A percentile compares a stretch with the other conserved stretches of the same genome.
Conservation (phyloP, 2,797 vertebrate genomes). For the Periophthalmus magnuspinnatus region DNA sequence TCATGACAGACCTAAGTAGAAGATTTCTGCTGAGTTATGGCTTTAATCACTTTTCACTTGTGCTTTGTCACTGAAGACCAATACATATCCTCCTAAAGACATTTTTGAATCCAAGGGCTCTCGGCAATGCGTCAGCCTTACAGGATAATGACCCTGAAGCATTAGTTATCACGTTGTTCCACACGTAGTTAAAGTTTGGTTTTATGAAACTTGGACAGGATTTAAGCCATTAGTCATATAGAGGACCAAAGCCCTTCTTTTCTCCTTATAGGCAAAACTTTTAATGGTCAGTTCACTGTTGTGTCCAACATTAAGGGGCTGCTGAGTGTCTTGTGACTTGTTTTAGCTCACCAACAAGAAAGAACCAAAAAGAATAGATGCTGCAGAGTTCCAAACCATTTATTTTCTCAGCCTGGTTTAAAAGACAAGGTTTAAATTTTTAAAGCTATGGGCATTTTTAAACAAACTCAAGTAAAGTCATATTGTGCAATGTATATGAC, state of each 20-base stretch:
- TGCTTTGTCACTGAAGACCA: slow-evolving; percentile 26
- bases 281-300: background rate
- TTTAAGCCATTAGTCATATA: slow-evolving; percentile 21
- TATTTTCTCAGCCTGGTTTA: too few species aligned
- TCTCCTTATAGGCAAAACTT: slow-evolving; percentile 7
- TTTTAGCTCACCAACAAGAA: background rate
- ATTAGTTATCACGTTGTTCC: slow-evolving; percentile 13
- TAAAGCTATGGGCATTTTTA: too few species aligned
- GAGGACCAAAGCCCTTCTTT: slow-evolving; percentile 1
- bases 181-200: slow-evolving; percentile 11
- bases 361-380: background rate
- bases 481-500: too few species aligned
- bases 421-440: too few species aligned
- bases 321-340: slow-evolving; percentile 1
- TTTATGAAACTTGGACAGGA: slow-evolving; percentile 12
- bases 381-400: background rate
- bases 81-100: slow-evolving; percentile 6
- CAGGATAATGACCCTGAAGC: slow-evolving; percentile 10
- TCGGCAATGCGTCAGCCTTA: slow-evolving; percentile 17
- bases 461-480: too few species aligned
- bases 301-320: background rate
- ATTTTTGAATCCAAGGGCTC: slow-evolving; percentile 9
- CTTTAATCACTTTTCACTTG: slow-evolving; percentile 15
- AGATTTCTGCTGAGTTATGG: slow-evolving; percentile 25
- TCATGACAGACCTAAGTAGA: slow-evolving; percentile 6